phyloP scores from a whole-genome alignment of 2,888 invertebrate genomes.

The Caenorhabditis zanzibari region DNA sequence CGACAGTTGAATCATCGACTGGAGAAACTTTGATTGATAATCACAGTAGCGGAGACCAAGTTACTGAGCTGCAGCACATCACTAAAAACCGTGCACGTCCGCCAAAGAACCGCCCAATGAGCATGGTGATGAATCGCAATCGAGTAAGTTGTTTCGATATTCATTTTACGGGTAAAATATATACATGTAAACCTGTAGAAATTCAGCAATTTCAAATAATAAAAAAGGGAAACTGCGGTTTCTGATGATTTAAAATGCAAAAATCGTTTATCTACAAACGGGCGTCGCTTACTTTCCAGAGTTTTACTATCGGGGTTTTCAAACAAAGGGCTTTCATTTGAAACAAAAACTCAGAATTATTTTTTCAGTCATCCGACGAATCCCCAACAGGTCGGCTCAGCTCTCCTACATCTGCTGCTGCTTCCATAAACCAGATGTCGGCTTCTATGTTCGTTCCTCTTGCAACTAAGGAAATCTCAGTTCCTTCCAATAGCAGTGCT shows the following conservation, averaged over 20 bases:
- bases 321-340: not conserved
- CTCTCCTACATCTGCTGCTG: constrained; percentile 47
- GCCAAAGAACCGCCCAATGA: constrained; percentile 70
- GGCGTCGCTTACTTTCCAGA: not conserved
- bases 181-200: not conserved
- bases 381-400: constrained; percentile 50
- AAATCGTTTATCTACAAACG: not conserved
- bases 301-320: not conserved
- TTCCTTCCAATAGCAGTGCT: constrained; percentile 37
- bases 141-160: constrained; percentile 15
- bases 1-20: constrained; percentile 24
- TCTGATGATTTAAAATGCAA: constrained; percentile 7
- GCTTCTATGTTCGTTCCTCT: constrained; percentile 63
- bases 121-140: constrained; percentile 68
- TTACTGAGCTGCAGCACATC: constrained; percentile 65
- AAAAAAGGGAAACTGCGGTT: too few relatives aligned
- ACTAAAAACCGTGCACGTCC: constrained; percentile 70
- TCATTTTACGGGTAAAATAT: not conserved
- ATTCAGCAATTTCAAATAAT: too few relatives aligned
- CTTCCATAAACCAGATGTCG: constrained; percentile 54
- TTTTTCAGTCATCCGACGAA: constrained; percentile 59
- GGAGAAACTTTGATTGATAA: constrained; percentile 37
- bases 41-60: constrained; percentile 50
- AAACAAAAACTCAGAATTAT: constrained; percentile 1
- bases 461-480: constrained; percentile 29